A percentile compares a stretch with the other conserved stretches of the same genome.
These are phyloP conservation scores for Octomys mimax DNA, from an alignment of 2,797 vertebrate species.

Conservation along the genomic window DNA sequence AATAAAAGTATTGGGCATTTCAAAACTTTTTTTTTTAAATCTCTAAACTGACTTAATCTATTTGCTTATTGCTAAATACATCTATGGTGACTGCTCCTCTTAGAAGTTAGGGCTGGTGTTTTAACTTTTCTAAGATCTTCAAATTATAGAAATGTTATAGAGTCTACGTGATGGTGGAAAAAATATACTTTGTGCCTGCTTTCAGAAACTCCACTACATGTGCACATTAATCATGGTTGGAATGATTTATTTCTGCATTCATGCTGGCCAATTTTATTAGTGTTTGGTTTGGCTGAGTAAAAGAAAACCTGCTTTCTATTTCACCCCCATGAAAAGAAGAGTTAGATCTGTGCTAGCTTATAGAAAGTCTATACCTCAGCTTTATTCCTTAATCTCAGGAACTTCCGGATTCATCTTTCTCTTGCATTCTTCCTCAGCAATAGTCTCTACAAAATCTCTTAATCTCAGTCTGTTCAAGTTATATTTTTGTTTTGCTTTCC, in stretches of 20 bases:
- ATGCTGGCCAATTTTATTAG: constrained; percentile 76
- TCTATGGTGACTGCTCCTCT: constrained; percentile 12
- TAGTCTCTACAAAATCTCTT: constrained; percentile 10
- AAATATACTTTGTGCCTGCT: constrained; percentile 68
- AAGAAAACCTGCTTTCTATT: constrained; percentile 77
- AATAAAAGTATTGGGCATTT: constrained; percentile 23
- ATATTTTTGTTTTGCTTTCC: constrained; percentile 35
- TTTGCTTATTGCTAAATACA: constrained; percentile 38
- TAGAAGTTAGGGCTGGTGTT: background rate
- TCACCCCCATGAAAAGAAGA: constrained; percentile 67
- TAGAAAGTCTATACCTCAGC: background rate
- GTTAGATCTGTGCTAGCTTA: constrained; percentile 38
- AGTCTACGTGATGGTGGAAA: constrained; percentile 54
- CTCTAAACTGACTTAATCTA: background rate
- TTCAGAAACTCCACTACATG: constrained; percentile 64
- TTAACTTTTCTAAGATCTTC: constrained; percentile 10
- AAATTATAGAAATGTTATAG: constrained; percentile 57
- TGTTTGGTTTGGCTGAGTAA: constrained; percentile 73
- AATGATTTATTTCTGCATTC: constrained; percentile 77
- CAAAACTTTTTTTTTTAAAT: background rate
- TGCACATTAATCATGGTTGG: constrained; percentile 79
- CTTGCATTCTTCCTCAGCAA: background rate
- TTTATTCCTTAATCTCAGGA: constrained; percentile 7
- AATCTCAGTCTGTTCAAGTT: background rate
- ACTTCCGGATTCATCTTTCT: background rate